Conservation (phyloP, 2,888 invertebrate genomes). For the Chironomus riparius region DNA sequence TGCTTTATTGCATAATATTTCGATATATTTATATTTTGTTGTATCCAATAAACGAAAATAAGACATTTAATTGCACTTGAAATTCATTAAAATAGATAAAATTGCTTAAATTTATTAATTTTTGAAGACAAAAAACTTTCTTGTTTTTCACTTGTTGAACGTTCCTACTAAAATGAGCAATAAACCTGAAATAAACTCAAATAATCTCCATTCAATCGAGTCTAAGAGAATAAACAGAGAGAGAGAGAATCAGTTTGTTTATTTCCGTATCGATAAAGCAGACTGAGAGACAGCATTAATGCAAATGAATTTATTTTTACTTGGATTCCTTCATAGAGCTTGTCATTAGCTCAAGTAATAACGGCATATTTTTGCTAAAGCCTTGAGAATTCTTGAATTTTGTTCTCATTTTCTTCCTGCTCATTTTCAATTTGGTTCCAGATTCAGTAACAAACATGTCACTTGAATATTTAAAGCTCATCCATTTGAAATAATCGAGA, state of each 20-base stretch:
- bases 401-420: background rate
- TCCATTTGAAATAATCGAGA: constrained; percentile 39
- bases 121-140: background rate
- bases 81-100: too few relatives aligned
- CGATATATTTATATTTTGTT: background rate
- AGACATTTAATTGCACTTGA: too few relatives aligned
- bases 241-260: background rate
- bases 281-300: background rate
- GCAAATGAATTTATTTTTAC: too few relatives aligned
- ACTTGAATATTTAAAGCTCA: constrained; percentile 37
- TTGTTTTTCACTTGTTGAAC: constrained; percentile 5
- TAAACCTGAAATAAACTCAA: background rate
- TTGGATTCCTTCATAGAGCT: background rate
- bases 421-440: constrained; percentile 28
- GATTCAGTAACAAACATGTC: constrained; percentile 38
- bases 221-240: background rate
- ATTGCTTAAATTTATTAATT: background rate
- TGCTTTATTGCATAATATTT: background rate
- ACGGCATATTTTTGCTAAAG: background rate
- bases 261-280: background rate
- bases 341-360: background rate
- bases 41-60: too few relatives aligned
- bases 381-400: background rate
- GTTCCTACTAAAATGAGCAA: background rate
- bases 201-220: background rate